A percentile compares a stretch with the other conserved stretches of the same genome.
These are phyloP conservation scores for Eucidaris tribuloides DNA, from an alignment of 35 echinoderm and acorn worm genomes.

Conservation along the genomic window DNA sequence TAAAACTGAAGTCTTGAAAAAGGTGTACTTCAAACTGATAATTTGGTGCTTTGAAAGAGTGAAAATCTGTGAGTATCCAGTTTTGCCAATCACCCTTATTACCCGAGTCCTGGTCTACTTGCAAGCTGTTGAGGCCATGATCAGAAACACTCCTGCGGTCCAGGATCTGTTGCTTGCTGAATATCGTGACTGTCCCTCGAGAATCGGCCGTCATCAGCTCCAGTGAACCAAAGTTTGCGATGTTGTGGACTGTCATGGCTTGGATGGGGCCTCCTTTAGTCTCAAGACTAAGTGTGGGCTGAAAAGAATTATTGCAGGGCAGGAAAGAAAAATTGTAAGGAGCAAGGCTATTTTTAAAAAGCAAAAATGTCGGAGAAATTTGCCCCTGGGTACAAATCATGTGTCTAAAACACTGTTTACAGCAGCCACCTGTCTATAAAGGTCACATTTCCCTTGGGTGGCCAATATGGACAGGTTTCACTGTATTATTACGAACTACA, in stretches of 20 bases:
- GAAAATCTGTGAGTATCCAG: neutral
- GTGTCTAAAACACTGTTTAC: too few species aligned
- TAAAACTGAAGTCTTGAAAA: too few species aligned
- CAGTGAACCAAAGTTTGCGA: slow-evolving; percentile 82
- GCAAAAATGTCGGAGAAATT: neutral
- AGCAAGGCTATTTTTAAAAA: neutral
- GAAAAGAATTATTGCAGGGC: neutral
- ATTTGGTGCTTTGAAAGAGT: too few species aligned
- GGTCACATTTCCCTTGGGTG: too few species aligned
- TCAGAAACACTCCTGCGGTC: slow-evolving; percentile 69
- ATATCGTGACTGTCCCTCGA: slow-evolving; percentile 79
- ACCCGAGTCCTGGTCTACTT: slow-evolving; percentile 92
- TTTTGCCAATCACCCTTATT: slow-evolving; percentile 22
- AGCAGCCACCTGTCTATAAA: too few species aligned
- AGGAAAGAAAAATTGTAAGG: neutral
- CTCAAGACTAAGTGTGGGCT: slow-evolving; percentile 77
- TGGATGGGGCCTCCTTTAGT: slow-evolving; percentile 96
- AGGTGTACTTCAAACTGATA: neutral
- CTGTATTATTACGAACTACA: too few species aligned
- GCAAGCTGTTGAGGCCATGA: slow-evolving; percentile 56
- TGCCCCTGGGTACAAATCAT: too few species aligned
- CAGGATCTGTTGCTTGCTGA: slow-evolving; percentile 92
- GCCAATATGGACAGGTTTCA: too few species aligned
- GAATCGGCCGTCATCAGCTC: slow-evolving; percentile 84
- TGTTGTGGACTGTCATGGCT: slow-evolving; percentile 54